Percentiles rank a stretch among this genome's conserved stretches.
phyloP scores from a whole-genome alignment of 1,140 invertebrate genomes.

The Maniola jurtina region DNA sequence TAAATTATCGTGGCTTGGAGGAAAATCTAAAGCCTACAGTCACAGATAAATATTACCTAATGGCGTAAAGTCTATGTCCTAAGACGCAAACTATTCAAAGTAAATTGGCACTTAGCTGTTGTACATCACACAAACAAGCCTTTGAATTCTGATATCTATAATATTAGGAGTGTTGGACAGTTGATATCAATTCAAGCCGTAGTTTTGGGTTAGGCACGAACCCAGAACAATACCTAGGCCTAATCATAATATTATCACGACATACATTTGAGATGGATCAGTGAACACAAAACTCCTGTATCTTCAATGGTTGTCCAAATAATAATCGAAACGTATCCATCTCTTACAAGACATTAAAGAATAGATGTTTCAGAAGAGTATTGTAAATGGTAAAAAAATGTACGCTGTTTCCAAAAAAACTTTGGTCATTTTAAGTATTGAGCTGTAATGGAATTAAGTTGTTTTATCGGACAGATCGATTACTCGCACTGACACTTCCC shows the following conservation, averaged over 20 bases:
- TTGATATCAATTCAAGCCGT: no score
- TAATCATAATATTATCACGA: neutral
- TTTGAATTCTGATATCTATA: no score
- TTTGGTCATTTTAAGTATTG: slow-evolving; percentile 14
- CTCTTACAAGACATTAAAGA: neutral
- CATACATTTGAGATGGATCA: neutral
- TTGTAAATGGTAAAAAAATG: neutral
- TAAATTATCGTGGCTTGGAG: slow-evolving; percentile 6
- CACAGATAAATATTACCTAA: slow-evolving; percentile 6
- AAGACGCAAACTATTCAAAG: neutral
- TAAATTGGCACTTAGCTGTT: slow-evolving; percentile 8
- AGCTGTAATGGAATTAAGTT: slow-evolving; percentile 44
- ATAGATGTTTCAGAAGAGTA: neutral
- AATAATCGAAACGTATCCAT: slow-evolving; percentile 2
- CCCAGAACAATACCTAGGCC: no score
- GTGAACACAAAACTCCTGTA: neutral
- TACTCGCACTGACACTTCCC: slow-evolving; percentile 49
- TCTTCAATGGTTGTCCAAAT: slow-evolving; percentile 1
- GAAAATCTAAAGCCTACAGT: slow-evolving; percentile 8
- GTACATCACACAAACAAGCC: neutral
- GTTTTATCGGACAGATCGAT: slow-evolving; percentile 49
- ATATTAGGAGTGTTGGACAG: no score
- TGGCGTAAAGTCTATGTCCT: neutral
- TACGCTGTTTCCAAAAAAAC: slow-evolving; percentile 9
- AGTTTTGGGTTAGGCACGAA: no score